These are phyloP conservation scores for Ceratosolen fusciceps DNA, from an alignment of 1,140 invertebrate species.

Conservation along the genomic window DNA sequence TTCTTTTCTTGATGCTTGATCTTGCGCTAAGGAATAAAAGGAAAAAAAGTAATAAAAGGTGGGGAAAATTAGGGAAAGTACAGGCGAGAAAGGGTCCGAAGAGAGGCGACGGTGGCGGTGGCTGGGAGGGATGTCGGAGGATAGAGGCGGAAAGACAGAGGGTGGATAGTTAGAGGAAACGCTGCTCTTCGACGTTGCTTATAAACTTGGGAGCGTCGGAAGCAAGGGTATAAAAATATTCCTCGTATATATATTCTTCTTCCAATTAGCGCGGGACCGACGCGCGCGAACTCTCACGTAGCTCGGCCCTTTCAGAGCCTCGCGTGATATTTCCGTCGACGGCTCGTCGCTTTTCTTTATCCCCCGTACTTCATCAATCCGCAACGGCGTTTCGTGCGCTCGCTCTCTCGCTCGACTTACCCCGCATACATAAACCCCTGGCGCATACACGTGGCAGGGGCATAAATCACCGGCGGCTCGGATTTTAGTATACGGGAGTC, in stretches of 20 bases:
- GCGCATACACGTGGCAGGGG: slow-evolving; percentile 56
- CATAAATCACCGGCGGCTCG: slow-evolving; percentile 58
- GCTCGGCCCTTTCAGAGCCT: slow-evolving; percentile 50
- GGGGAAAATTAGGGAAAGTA: too few relatives aligned
- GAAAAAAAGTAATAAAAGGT: too few relatives aligned
- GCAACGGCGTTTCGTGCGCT: slow-evolving; percentile 49
- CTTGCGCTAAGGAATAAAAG: too few relatives aligned
- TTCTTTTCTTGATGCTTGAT: too few relatives aligned
- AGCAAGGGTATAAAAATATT: slow-evolving; percentile 42
- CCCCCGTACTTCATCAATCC: slow-evolving; percentile 65
- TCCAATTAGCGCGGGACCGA: slow-evolving; percentile 68
- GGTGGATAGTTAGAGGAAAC: not conserved
- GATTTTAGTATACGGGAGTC: slow-evolving; percentile 10
- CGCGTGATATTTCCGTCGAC: slow-evolving; percentile 70
- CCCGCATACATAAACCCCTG: too few relatives aligned
- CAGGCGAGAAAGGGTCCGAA: too few relatives aligned
- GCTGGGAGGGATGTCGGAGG: too few relatives aligned
- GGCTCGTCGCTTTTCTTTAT: slow-evolving; percentile 62
- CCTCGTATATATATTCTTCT: slow-evolving; percentile 58
- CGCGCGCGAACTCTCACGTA: slow-evolving; percentile 59
- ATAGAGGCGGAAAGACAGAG: not conserved
- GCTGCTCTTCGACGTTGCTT: not conserved
- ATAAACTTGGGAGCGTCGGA: not conserved
- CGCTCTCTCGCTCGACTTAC: slow-evolving; percentile 46
- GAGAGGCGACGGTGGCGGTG: too few relatives aligned